Evolutionary conservation across 2,113 vertebrate species (phyloP).

Genomic region (Benitochromis conjunctus): DNA sequence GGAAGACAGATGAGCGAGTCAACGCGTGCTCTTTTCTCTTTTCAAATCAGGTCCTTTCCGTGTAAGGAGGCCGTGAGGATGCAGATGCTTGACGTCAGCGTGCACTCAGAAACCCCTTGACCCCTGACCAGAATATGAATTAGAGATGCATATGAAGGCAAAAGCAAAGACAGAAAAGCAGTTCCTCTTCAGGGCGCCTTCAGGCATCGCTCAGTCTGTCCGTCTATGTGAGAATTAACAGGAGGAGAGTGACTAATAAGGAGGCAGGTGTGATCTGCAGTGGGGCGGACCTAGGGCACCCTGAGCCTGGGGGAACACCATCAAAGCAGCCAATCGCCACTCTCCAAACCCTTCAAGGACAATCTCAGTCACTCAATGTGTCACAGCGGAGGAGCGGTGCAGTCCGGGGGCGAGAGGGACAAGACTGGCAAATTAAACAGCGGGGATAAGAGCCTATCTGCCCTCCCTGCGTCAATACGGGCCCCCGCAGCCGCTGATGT

Average conservation of each 20-base stretch:
- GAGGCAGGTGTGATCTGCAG: slow-evolving; percentile 51
- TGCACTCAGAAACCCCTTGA: slow-evolving; percentile 29
- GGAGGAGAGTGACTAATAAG: slow-evolving; percentile 11
- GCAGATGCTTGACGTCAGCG: background rate
- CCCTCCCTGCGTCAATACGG: slow-evolving; percentile 18
- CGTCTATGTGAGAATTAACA: slow-evolving; percentile 15
- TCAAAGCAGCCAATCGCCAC: slow-evolving; percentile 46
- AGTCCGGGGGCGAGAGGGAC: slow-evolving; percentile 31
- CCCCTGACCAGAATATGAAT: slow-evolving; percentile 52
- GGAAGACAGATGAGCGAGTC: background rate
- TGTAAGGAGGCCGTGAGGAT: slow-evolving; percentile 23
- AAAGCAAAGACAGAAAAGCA: background rate
- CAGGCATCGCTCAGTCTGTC: background rate
- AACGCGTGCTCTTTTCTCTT: background rate
- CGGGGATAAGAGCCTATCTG: slow-evolving; percentile 22
- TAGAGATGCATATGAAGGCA: background rate
- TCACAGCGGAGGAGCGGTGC: slow-evolving; percentile 45
- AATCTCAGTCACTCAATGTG: slow-evolving; percentile 57
- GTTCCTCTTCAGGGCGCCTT: background rate
- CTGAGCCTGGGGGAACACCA: slow-evolving; percentile 27
- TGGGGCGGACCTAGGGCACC: slow-evolving; percentile 20
- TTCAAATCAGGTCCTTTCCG: slow-evolving; percentile 28
- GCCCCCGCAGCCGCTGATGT: slow-evolving; percentile 23
- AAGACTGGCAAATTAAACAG: slow-evolving; percentile 55
- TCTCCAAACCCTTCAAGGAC: slow-evolving; percentile 67